Percentiles rank a stretch among this genome's conserved stretches.
Evolutionary conservation across 2,797 vertebrate genomes (phyloP).

Genomic region (Lerista edwardsae): DNA sequence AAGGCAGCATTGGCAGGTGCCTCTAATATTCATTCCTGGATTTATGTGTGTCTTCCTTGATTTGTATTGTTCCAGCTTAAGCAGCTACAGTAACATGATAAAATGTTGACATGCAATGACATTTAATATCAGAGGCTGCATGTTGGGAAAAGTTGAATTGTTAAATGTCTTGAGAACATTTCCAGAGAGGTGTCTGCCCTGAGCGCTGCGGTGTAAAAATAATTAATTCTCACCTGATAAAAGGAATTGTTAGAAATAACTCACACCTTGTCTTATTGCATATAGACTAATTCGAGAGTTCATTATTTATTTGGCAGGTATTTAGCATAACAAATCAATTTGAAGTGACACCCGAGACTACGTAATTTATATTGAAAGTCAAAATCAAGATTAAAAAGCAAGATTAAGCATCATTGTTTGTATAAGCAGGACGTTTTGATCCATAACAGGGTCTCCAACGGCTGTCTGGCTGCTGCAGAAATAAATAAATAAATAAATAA

Average conservation of each 20-base stretch:
- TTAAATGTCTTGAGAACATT: constrained; percentile 60
- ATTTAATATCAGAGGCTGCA: constrained; percentile 72
- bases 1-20: constrained; percentile 50
- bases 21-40: constrained; percentile 32
- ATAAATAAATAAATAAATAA: not conserved
- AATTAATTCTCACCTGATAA: constrained; percentile 64
- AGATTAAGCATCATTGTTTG: constrained; percentile 65
- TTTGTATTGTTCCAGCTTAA: constrained; percentile 66
- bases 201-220: constrained; percentile 44
- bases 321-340: constrained; percentile 80
- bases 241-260: constrained; percentile 73
- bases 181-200: constrained; percentile 37
- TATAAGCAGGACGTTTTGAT: constrained; percentile 12
- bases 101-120: constrained; percentile 67
- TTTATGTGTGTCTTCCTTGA: constrained; percentile 61
- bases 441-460: rapidly evolving
- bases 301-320: constrained; percentile 81
- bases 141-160: constrained; percentile 58
- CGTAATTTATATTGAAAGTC: constrained; percentile 73
- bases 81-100: constrained; percentile 66
- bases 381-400: constrained; percentile 67
- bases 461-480: not conserved
- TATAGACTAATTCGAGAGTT: constrained; percentile 72
- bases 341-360: constrained; percentile 69
- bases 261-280: constrained; percentile 71